Conservation (phyloP, 2,797 vertebrate species). For the Myiotriccus ornatus region DNA sequence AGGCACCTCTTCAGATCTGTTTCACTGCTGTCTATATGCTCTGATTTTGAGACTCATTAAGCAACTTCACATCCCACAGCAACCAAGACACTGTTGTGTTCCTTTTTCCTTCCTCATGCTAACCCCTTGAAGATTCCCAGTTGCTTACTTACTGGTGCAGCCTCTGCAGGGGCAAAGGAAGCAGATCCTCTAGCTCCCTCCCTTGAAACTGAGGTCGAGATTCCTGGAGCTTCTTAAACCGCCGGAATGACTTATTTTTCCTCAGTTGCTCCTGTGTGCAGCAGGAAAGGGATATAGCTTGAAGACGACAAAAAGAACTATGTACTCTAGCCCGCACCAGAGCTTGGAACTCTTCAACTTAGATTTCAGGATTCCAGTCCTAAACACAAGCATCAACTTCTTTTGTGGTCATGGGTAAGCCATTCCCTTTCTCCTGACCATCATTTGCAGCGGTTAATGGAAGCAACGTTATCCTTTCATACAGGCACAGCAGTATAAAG, state of each 20-base stretch:
- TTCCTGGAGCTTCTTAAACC: conserved; percentile 90
- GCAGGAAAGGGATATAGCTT: background rate
- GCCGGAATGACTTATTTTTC: conserved; percentile 87
- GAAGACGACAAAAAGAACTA: background rate
- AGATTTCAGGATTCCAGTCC: background rate
- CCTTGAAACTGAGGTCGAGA: conserved; percentile 84
- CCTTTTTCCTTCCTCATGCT: background rate
- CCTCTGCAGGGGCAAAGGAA: conserved; percentile 84
- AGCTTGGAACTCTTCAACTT: background rate
- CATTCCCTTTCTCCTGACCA: background rate
- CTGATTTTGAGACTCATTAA: background rate
- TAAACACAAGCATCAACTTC: background rate
- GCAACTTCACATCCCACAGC: background rate
- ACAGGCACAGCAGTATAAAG: background rate
- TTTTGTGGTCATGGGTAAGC: background rate
- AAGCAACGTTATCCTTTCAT: background rate
- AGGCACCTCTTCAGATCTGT: background rate
- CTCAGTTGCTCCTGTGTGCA: conserved; percentile 80
- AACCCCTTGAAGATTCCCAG: background rate
- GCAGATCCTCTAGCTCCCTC: conserved; percentile 83
- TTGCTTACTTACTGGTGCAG: conserved; percentile 83
- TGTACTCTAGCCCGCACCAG: background rate
- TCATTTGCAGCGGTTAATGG: background rate
- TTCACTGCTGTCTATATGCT: background rate
- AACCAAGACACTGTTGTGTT: background rate